These are phyloP conservation scores for Callopanchax toddi DNA, from an alignment of 2,113 vertebrate genomes.

Conservation along the genomic window DNA sequence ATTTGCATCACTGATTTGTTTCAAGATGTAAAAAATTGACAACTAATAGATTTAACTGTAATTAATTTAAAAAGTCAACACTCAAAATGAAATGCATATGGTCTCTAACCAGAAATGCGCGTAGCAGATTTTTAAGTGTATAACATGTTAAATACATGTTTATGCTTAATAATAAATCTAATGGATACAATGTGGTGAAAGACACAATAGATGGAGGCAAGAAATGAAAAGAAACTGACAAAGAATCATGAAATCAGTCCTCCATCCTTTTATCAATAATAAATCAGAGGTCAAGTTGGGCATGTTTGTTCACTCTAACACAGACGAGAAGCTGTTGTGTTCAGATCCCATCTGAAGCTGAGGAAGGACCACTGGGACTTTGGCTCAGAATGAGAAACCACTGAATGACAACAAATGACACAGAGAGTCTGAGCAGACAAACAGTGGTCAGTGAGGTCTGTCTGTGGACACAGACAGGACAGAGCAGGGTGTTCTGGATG, in stretches of 20 bases:
- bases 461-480: conserved; percentile 29
- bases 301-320: conserved; percentile 54
- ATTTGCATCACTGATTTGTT: neutral
- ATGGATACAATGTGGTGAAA: neutral
- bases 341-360: conserved; percentile 24
- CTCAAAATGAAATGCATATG: too few relatives aligned
- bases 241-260: conserved; percentile 11
- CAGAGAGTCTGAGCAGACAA: conserved; percentile 32
- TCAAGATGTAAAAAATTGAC: neutral
- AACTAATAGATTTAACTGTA: neutral
- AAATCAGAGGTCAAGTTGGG: conserved; percentile 61
- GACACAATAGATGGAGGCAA: neutral
- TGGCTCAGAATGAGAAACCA: conserved; percentile 41
- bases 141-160: too few relatives aligned
- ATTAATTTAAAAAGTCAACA: too few relatives aligned
- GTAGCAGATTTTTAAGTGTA: too few relatives aligned
- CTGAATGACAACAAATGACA: conserved; percentile 51
- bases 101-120: too few relatives aligned
- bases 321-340: conserved; percentile 41
- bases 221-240: neutral
- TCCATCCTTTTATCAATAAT: conserved; percentile 56
- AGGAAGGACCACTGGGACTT: conserved; percentile 24
- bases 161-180: too few relatives aligned
- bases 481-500: conserved; percentile 1
- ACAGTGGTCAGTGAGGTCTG: conserved; percentile 47